Percentiles rank a stretch among this genome's conserved stretches.
These are phyloP conservation scores for Linurgus olivaceus DNA, from an alignment of 2,797 vertebrate species.

Conservation along the genomic window DNA sequence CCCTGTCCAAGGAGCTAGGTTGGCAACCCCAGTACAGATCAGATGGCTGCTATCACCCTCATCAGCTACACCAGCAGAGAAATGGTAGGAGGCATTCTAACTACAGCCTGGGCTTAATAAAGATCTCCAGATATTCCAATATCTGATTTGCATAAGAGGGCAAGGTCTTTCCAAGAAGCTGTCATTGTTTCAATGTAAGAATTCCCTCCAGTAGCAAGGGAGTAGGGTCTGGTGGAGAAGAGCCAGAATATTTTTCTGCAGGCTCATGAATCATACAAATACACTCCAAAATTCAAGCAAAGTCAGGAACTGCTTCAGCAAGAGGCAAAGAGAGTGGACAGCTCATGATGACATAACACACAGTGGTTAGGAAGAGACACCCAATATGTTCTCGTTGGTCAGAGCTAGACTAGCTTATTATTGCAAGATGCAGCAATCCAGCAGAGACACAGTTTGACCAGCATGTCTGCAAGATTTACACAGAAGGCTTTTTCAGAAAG, in stretches of 20 bases:
- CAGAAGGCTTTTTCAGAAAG: background rate
- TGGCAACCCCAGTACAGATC: background rate
- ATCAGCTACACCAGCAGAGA: background rate
- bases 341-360: background rate
- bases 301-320: constrained; percentile 6
- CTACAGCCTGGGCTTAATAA: background rate
- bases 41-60: background rate
- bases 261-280: constrained; percentile 51
- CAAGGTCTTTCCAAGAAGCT: constrained; percentile 55
- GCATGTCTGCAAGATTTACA: background rate
- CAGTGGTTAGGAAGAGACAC: background rate
- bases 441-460: background rate
- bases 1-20: background rate
- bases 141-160: constrained; percentile 50
- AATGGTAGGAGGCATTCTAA: background rate
- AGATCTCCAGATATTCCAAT: constrained; percentile 50
- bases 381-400: background rate
- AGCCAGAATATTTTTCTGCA: constrained; percentile 62
- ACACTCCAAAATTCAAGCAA: constrained; percentile 23
- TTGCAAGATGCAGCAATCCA: background rate
- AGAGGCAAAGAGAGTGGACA: background rate
- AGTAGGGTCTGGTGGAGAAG: constrained; percentile 32
- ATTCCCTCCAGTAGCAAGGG: constrained; percentile 18
- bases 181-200: constrained; percentile 35
- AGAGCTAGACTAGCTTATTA: background rate